Evolutionary conservation across 2,888 invertebrate species (phyloP), one percentile per base, ranked within the genome.

Genomic region (Mesoligia furuncula): DNA sequence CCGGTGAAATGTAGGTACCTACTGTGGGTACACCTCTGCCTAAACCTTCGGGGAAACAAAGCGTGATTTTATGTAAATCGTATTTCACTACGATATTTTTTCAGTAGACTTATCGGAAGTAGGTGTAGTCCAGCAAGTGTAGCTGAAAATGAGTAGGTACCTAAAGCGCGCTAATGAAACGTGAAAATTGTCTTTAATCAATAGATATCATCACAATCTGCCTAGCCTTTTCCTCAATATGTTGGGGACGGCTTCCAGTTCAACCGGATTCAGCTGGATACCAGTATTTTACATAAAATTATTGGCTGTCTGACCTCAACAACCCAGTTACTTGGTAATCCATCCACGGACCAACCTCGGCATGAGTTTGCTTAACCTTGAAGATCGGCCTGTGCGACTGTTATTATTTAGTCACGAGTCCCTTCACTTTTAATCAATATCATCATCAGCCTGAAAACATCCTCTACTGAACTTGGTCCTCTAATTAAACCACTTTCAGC

Each of bases 401-500:
- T 48, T 48, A 48, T 17, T 17, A 17, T 48, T 48, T 48, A 48
- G 17, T 17, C 48, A 48, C 20, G 24, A 54, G 3, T 20, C 8
- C 9, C 24, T 54, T 24, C 24, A 54, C 9, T 24, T n/a, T 42
- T 13, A 62, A 11, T 70, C 39, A 15, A 24, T 68, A 36, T 17
- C 0, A 45, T 24, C n/a, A 15, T 17, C 27, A 17, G 11, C 75
- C n/a, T 31, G n/a, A 75, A 75, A 74, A 75, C 8, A 8, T 54
- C 11, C 54, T n/a, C 13, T 31, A 31, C n/a, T 42, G 39, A 31
- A 75, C 5, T 31, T 24, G 8, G 8, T n/a, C 4, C 31, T 20
- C 31, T 13, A 27, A 48, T 20, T 17, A 36, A 11, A 17, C 17
- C 17, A 27, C 24, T 75, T 75, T 42, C 31, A 57, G 6, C 31